Percentiles rank a stretch among this genome's conserved stretches.
phyloP scores from a whole-genome alignment of 37 sponge, comb jelly and placozoan genomes.

The Geodia barretti region DNA sequence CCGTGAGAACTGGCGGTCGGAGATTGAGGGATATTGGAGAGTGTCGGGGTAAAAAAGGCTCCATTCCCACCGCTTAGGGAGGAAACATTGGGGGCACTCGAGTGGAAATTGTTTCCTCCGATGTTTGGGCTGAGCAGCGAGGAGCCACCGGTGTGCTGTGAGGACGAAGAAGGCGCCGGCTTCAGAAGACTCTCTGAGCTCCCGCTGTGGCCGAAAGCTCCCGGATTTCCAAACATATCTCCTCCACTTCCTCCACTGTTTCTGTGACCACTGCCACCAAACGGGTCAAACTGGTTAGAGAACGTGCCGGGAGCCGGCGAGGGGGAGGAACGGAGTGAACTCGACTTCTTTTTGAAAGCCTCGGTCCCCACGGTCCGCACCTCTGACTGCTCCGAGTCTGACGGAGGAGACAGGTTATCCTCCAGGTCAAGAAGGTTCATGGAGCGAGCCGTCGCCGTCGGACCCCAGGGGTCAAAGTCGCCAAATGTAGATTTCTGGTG shows the following conservation, averaged over 20 bases:
- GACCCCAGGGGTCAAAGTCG: constrained; percentile 2
- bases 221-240: neutral
- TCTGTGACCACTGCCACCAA: neutral
- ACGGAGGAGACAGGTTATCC: neutral
- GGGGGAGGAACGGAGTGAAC: neutral
- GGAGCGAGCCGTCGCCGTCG: neutral
- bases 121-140: neutral
- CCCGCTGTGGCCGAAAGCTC: neutral
- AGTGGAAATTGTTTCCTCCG: neutral
- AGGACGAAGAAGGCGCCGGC: neutral
- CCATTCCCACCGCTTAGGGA: neutral
- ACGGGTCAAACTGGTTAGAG: constrained; percentile 39
- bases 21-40: constrained; percentile 5
- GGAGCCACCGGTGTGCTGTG: neutral
- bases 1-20: neutral
- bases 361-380: constrained; percentile 14
- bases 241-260: neutral
- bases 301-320: no score
- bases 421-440: neutral
- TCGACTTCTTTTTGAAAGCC: neutral
- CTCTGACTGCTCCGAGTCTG: constrained; percentile 20
- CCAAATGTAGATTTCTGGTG: neutral
- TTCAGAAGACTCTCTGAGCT: neutral
- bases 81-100: neutral
- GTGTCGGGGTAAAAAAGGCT: neutral